Conservation (phyloP, 2,888 invertebrate species). For the Hirtodrosophila cameraria region DNA sequence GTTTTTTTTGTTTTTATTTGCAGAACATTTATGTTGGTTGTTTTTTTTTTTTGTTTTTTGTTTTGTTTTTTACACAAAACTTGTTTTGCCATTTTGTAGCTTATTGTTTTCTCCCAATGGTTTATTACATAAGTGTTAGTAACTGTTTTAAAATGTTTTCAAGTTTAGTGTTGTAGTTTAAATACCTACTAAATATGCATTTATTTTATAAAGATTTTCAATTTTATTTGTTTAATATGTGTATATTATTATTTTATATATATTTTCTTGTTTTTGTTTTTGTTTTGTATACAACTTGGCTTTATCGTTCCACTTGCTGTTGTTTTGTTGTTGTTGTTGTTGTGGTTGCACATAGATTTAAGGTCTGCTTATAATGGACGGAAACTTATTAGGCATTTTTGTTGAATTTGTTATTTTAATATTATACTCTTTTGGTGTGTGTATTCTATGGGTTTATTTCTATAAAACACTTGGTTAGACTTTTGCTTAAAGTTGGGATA, state of each 20-base stretch:
- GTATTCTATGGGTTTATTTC: constrained; percentile 56
- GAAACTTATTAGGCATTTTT: constrained; percentile 83
- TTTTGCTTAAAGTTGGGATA: constrained; percentile 26
- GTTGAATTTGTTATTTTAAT: constrained; percentile 51
- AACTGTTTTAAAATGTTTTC: constrained; percentile 80
- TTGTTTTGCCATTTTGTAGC: constrained; percentile 63
- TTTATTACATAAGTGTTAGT: constrained; percentile 67
- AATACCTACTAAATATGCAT: constrained; percentile 70
- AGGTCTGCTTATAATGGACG: constrained; percentile 84
- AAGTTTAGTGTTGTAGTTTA: constrained; percentile 49
- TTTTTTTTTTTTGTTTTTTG: constrained; percentile 35
- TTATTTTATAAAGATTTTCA: constrained; percentile 41
- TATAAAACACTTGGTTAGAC: constrained; percentile 45
- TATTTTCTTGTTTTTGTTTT: constrained; percentile 8
- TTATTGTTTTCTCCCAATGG: constrained; percentile 64
- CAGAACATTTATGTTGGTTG: constrained; percentile 70
- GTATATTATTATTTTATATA: constrained; percentile 12
- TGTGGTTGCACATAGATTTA: constrained; percentile 81
- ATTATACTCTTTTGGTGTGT: constrained; percentile 32
- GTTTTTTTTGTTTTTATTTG: constrained; percentile 41
- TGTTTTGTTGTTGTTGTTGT: constrained; percentile 29
- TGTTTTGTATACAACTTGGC: constrained; percentile 51
- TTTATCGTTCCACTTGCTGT: constrained; percentile 55
- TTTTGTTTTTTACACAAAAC: constrained; percentile 51
- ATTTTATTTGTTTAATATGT: constrained; percentile 28